Conservation (phyloP, 2,888 invertebrate species). For the Drosophila neonasuta region DNA sequence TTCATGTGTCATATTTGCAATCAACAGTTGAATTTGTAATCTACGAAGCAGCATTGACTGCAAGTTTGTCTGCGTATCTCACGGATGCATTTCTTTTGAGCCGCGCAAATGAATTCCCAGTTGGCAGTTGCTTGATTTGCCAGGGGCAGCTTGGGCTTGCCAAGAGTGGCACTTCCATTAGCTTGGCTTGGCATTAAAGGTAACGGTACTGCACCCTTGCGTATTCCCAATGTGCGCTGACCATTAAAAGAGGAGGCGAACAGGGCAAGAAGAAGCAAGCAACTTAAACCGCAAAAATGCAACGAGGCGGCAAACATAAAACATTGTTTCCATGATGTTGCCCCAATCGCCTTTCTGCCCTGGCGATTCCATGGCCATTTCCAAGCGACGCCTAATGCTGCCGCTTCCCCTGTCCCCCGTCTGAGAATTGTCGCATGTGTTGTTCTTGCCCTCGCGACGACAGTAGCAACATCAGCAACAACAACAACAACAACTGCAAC, state of each 20-base stretch:
- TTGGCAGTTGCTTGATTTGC: too few species aligned
- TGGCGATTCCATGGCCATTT: slow-evolving; percentile 36
- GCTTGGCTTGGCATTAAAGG: background rate
- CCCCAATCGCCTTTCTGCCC: slow-evolving; percentile 31
- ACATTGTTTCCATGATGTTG: slow-evolving; percentile 42
- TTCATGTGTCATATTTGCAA: too few species aligned
- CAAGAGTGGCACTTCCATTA: slow-evolving; percentile 9
- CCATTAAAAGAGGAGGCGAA: slow-evolving; percentile 22
- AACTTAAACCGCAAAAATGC: slow-evolving; percentile 47
- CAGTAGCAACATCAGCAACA: slow-evolving; percentile 14
- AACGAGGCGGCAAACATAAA: slow-evolving; percentile 50
- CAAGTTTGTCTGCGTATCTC: background rate
- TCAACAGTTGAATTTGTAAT: too few species aligned
- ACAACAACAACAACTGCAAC: slow-evolving; percentile 17
- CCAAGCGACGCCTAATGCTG: slow-evolving; percentile 16
- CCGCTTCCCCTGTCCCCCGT: background rate
- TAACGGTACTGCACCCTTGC: slow-evolving; percentile 15
- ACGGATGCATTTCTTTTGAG: background rate
- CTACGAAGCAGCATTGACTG: too few species aligned
- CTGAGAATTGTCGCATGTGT: slow-evolving; percentile 56
- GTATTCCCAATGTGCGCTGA: slow-evolving; percentile 37
- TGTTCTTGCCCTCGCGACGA: slow-evolving; percentile 11
- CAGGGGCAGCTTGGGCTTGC: too few species aligned
- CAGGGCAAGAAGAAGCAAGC: background rate
- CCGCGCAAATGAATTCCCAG: too few species aligned